Percentiles rank a stretch among this genome's conserved stretches.
Evolutionary conservation across 2,113 vertebrate species (phyloP).

Genomic region (Tachycineta bicolor): DNA sequence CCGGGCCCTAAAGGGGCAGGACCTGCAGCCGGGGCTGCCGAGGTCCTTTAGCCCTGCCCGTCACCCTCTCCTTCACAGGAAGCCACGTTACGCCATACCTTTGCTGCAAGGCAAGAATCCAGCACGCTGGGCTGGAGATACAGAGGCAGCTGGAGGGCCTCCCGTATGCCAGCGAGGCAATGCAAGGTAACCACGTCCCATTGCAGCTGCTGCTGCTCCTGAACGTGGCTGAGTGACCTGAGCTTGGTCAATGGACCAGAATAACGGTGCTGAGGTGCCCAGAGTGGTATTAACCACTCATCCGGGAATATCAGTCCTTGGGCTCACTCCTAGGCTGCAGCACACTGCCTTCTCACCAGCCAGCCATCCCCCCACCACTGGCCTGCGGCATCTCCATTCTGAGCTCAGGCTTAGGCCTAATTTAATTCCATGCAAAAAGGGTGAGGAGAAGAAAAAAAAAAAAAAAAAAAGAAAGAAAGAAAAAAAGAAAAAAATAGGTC

Average conservation of each 20-base stretch:
- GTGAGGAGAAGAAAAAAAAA: not conserved
- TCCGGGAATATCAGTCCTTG: not conserved
- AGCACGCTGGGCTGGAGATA: not conserved
- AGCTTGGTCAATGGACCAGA: not conserved
- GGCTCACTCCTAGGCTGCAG: not conserved
- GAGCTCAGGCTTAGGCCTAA: not conserved
- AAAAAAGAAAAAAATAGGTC: fast-evolving
- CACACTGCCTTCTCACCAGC: not conserved
- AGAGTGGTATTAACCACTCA: not conserved
- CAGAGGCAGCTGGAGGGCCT: not conserved
- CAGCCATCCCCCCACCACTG: not conserved
- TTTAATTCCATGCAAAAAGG: not conserved
- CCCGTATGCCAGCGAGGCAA: fast-evolving
- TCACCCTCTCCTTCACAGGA: not conserved
- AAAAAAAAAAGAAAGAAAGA: not conserved
- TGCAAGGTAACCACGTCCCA: not conserved
- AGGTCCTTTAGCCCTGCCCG: not conserved
- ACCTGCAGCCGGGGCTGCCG: not conserved
- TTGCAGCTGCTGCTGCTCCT: not conserved
- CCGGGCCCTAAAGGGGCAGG: fast-evolving
- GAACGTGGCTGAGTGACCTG: not conserved
- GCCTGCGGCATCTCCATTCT: not conserved
- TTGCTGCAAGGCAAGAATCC: not conserved
- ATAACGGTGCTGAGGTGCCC: not conserved
- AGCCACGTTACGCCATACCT: fast-evolving